Evolutionary conservation across 2,113 vertebrate species (phyloP), one percentile per base, ranked within the genome.

Genomic region (Calyptomena viridis): DNA sequence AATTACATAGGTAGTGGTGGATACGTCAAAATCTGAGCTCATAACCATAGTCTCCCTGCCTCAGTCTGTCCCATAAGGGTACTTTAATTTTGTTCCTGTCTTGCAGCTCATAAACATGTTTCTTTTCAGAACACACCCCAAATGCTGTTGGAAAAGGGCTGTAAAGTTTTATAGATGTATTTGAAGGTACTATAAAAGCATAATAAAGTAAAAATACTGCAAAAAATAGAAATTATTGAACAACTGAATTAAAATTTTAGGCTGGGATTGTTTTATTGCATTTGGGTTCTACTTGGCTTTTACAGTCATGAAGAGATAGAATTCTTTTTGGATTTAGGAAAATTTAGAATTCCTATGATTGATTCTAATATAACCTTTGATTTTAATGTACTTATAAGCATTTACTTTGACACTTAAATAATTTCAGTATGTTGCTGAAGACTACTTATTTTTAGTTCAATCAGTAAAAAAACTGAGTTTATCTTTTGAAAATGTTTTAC

Each of bases 91-190:
- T 94, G 96, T 97, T 97, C 94, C 78, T 95, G 90, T 96, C 96
- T 97, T 97, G 97, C 89, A 95, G 96, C 95, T 95, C 95, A 91
- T 97, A 97, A 98, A 96, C 33, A 55, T 96, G 72, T 96, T 98
- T 96, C 97, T 97, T 79, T 93, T 95, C 97, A 97, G 96, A 97
- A 96, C 96, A 97, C 93, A 93, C 66, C 96, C 96, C 95, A 97
- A 95, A 94, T 97, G 94, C 95, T 96, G 78, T 77, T 95, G 96
- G 94, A 96, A 98, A 97, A 95, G 95, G 92, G 87, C 74, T 95
- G 93, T 98, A 97, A 97, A 98, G 52, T 97, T 98, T 98, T 98
- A 97, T 97, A 92, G 96, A 77, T 95, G 71, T 94, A 97, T 97
- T 97, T 96, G 74, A 97, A 82, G 73, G 69, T 92, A 94, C 97